Conservation (phyloP, 2,888 invertebrate species). For the Xestia ashworthii region DNA sequence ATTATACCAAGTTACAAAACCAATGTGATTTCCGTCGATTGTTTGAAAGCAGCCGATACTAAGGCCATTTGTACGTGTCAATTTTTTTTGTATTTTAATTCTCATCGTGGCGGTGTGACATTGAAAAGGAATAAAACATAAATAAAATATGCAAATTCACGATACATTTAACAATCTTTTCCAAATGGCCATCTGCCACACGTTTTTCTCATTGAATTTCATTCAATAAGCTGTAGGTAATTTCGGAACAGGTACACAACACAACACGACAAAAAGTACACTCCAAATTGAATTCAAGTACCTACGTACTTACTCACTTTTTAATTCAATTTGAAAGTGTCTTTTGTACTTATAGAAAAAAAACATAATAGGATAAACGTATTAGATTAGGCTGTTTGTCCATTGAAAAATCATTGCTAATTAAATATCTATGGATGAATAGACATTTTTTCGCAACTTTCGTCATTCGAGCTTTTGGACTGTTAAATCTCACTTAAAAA, state of each 20-base stretch:
- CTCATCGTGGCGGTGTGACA: background rate
- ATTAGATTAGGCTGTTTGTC: background rate
- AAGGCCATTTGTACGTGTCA: too few relatives aligned
- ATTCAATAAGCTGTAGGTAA: background rate
- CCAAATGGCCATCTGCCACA: background rate
- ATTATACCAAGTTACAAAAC: background rate
- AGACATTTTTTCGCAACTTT: background rate
- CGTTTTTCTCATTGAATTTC: background rate
- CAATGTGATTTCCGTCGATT: background rate
- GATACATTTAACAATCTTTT: background rate
- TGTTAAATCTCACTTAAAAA: background rate
- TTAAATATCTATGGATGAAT: background rate
- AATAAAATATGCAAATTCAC: slow-evolving; percentile 1
- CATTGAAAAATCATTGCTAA: slow-evolving; percentile 1
- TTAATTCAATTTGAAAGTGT: slow-evolving; percentile 14
- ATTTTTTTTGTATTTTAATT: background rate
- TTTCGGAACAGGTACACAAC: background rate
- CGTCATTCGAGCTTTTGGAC: background rate
- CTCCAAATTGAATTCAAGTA: background rate
- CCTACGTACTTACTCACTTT: background rate
- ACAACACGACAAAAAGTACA: background rate
- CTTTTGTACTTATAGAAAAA: slow-evolving; percentile 5
- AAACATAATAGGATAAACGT: background rate
- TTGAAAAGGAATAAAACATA: slow-evolving; percentile 5
- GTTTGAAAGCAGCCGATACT: background rate